Conservation (phyloP, 2,888 invertebrate genomes). For the Argyra leucocephala region DNA sequence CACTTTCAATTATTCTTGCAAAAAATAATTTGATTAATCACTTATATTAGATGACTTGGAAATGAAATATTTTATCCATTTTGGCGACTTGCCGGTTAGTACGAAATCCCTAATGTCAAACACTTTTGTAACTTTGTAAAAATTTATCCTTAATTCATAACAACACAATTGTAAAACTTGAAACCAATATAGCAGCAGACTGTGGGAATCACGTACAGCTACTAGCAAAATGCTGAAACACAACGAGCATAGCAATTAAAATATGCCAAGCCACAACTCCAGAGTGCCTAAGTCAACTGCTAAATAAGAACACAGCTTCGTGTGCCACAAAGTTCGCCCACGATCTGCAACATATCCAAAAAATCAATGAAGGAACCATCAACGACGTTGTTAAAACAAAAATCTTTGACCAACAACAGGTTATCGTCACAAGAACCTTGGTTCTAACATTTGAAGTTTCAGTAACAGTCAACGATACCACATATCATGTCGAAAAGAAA, state of each 20-base stretch:
- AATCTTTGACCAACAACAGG: no score
- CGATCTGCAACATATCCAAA: no score
- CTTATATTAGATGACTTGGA: slow-evolving; percentile 12
- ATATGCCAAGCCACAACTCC: no score
- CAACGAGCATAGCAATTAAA: background rate
- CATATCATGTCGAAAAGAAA: no score
- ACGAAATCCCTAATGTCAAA: slow-evolving; percentile 8
- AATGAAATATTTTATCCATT: slow-evolving; percentile 12
- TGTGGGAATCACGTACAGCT: background rate
- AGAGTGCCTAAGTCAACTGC: no score
- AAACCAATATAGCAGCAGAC: slow-evolving; percentile 8
- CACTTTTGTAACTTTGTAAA: background rate
- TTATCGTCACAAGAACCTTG: no score
- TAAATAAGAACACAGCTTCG: no score
- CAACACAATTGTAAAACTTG: background rate
- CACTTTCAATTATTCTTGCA: slow-evolving; percentile 11
- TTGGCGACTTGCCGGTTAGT: slow-evolving; percentile 10
- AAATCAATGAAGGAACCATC: no score
- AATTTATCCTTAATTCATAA: slow-evolving; percentile 11
- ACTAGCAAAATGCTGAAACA: slow-evolving; percentile 1
- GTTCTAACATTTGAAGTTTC: no score
- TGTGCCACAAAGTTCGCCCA: no score
- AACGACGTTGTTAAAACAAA: no score
- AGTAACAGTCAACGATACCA: no score
- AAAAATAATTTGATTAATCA: slow-evolving; percentile 13